A percentile compares a stretch with the other conserved stretches of the same genome.
Conservation (phyloP, 2,797 vertebrate species). For the Spheniscus humboldti region DNA sequence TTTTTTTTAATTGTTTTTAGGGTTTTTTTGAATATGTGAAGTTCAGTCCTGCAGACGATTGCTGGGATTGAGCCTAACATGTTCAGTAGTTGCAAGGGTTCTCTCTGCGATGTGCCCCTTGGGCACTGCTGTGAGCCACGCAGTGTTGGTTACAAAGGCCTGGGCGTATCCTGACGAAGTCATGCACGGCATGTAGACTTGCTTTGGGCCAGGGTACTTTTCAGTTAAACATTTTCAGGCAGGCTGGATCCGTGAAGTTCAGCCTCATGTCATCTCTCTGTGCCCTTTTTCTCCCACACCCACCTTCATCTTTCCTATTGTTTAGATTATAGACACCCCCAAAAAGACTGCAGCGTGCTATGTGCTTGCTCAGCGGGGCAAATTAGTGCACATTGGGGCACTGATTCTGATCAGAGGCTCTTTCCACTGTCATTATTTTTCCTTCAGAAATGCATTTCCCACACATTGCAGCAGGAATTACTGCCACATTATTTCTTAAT, state of each 20-base stretch:
- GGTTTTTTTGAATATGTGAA: neutral
- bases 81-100: too few species aligned
- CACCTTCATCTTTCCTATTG: neutral
- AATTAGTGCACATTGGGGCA: neutral
- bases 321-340: neutral
- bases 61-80: fast-evolving
- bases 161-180: fast-evolving
- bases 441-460: slow-evolving; percentile 27
- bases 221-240: neutral
- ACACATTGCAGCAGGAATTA: neutral
- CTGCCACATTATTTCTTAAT: neutral
- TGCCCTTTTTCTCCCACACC: neutral
- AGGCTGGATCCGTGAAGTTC: neutral
- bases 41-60: neutral
- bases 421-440: neutral
- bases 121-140: neutral
- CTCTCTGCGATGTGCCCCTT: neutral
- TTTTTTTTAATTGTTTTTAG: neutral
- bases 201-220: neutral
- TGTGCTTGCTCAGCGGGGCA: neutral
- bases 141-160: too few species aligned
- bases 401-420: neutral
- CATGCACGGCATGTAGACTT: neutral
- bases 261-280: neutral
- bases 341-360: neutral